Evolutionary conservation across 2,797 vertebrate species (phyloP), one percentile per base, ranked within the genome.

Genomic region (Malacoctenus gilli): DNA sequence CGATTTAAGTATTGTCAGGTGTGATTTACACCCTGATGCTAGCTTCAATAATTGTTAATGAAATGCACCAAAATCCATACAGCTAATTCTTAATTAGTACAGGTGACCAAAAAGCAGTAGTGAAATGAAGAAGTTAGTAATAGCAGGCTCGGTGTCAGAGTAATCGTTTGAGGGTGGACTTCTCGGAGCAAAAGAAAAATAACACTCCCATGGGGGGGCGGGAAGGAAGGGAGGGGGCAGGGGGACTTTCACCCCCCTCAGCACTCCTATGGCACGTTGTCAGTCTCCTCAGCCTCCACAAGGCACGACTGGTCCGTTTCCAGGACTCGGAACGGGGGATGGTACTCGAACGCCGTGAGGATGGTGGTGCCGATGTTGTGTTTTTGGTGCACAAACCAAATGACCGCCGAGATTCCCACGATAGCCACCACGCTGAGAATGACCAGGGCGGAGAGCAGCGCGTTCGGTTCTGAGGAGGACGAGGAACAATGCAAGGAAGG

Each of bases 351-450:
- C 0, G 89, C 80, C 0, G 85, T 87, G 70, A 94, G 49, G 43
- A 89, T 30, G 3, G 64, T 53, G 20, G 89, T 75, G 63, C 90
- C 88, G 7, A 71, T 63, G 43, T 51, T 68, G 38, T 84, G 76
- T 64, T 62, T 91, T 70, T 92, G 90, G 16, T 93, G 89, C 59
- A 93, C 66, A 81, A 94, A 93, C 92, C 94, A 94, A 65, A 93
- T 42, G 4, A 87, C 81, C 1, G 85, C 87, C 2, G 93, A 94
- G 48, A 93, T 60, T 48, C 85, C 85, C 77, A 93, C 71, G 58
- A 95, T 79, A 39, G 84, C 77, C 11, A 94, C 68, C 56, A 93
- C 92, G 23, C 92, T 90, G 68, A 93, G 77, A 65, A 92, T 89
- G 64, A 95, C 93, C 82, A 95, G 71, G 10, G 70, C 84, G 0